Percentiles rank a stretch among this genome's conserved stretches.
These are phyloP conservation scores for Ischnus inquisitorius DNA, from an alignment of 2,888 invertebrate genomes.

Conservation along the genomic window DNA sequence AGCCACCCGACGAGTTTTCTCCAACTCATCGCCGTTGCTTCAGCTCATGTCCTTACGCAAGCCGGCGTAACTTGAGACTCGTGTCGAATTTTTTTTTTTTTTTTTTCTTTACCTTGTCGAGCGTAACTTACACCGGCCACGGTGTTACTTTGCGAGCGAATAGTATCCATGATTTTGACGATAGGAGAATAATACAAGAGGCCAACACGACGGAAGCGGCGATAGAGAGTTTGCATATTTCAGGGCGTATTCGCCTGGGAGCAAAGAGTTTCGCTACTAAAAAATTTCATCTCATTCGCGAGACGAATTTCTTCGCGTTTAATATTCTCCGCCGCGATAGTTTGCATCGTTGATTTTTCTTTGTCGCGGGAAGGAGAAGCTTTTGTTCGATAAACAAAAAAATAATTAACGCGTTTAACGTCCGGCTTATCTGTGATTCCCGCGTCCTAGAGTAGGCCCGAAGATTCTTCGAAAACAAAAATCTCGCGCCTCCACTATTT, in stretches of 20 bases:
- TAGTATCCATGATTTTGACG: slow-evolving; percentile 19
- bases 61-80: neutral
- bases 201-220: slow-evolving; percentile 6
- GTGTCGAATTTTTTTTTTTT: neutral
- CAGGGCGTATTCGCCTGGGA: neutral
- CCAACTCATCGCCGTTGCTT: too few species aligned
- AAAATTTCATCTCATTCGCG: neutral
- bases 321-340: neutral
- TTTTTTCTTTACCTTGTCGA: neutral
- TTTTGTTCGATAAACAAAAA: too few species aligned
- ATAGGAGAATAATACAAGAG: slow-evolving; percentile 19
- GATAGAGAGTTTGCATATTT: neutral
- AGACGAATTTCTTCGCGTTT: neutral
- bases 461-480: too few species aligned
- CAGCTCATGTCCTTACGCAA: neutral
- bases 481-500: too few species aligned
- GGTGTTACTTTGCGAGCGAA: slow-evolving; percentile 15
- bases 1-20: neutral
- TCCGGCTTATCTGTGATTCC: too few species aligned
- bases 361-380: neutral
- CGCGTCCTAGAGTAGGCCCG: too few species aligned
- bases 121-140: neutral
- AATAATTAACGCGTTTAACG: too few species aligned
- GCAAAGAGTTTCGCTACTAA: neutral
- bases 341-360: neutral